A percentile compares a stretch with the other conserved stretches of the same genome.
These are phyloP conservation scores for Tetraneura akinire DNA, from an alignment of 1,140 invertebrate genomes.

Conservation along the genomic window DNA sequence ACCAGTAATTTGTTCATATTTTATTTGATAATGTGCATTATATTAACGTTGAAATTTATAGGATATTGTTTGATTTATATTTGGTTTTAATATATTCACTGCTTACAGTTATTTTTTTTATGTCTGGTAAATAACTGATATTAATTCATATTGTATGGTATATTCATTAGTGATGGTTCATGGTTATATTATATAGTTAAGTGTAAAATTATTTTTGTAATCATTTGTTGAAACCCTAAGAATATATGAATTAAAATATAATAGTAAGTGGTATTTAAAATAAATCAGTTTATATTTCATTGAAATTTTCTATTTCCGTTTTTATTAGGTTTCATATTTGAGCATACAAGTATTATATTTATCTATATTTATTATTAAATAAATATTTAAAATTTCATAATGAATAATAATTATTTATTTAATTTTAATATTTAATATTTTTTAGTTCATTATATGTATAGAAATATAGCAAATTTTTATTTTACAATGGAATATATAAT, in stretches of 20 bases:
- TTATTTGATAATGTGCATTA: too few relatives aligned
- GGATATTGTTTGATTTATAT: background rate
- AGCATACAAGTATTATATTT: background rate
- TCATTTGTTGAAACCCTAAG: slow-evolving; percentile 24
- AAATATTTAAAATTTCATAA: background rate
- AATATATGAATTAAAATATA: slow-evolving; percentile 15
- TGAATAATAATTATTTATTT: background rate
- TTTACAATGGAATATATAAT: background rate
- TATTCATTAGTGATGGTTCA: too few relatives aligned
- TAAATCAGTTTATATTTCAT: background rate
- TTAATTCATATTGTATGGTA: too few relatives aligned
- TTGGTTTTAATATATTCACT: background rate
- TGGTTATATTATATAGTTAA: background rate
- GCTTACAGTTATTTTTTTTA: background rate
- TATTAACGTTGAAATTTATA: too few relatives aligned
- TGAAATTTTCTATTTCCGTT: background rate
- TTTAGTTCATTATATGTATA: too few relatives aligned
- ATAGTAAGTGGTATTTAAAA: slow-evolving; percentile 10
- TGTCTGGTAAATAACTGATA: background rate
- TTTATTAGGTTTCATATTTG: background rate
- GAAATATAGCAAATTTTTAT: background rate
- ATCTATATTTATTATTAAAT: background rate
- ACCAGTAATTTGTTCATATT: too few relatives aligned
- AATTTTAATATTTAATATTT: background rate
- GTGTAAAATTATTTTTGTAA: slow-evolving; percentile 2